Evolutionary conservation across 2,113 vertebrate species (phyloP).

Genomic region (Lycocorax pyrrhopterus): DNA sequence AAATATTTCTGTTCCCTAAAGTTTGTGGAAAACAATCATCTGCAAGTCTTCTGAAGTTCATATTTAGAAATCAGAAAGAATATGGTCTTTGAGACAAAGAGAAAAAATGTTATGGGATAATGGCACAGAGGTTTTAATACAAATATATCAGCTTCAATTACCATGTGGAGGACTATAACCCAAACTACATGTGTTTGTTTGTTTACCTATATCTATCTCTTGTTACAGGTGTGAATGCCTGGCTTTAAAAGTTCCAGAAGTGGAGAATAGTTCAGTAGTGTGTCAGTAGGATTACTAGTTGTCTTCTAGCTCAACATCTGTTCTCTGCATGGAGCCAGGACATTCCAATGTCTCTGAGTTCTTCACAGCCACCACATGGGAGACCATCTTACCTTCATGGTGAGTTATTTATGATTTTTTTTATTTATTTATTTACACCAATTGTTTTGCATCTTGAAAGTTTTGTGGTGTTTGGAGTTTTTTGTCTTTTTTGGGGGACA

Average conservation of each 20-base stretch:
- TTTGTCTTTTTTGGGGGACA: not conserved
- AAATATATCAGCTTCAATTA: not conserved
- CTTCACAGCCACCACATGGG: not conserved
- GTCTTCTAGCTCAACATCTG: not conserved
- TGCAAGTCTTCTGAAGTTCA: not conserved
- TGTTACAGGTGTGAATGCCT: not conserved
- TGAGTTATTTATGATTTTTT: not conserved
- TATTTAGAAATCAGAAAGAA: not conserved
- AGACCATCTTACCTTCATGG: not conserved
- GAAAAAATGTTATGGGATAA: not conserved
- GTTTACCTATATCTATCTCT: not conserved
- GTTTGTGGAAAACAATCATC: not conserved
- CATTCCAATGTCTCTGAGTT: not conserved
- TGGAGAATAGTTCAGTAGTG: not conserved
- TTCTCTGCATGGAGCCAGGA: not conserved
- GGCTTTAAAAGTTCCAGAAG: not conserved
- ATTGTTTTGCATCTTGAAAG: not conserved
- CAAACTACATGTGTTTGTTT: not conserved
- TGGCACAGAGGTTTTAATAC: not conserved
- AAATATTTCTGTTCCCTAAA: not conserved
- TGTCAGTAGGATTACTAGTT: not conserved
- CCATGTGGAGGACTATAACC: not conserved
- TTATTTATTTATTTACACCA: not conserved
- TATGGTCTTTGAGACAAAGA: not conserved
- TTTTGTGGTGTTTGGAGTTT: rapidly evolving